phyloP scores from a whole-genome alignment of 1,140 invertebrate species.

The Aphelenchoides avenae region DNA sequence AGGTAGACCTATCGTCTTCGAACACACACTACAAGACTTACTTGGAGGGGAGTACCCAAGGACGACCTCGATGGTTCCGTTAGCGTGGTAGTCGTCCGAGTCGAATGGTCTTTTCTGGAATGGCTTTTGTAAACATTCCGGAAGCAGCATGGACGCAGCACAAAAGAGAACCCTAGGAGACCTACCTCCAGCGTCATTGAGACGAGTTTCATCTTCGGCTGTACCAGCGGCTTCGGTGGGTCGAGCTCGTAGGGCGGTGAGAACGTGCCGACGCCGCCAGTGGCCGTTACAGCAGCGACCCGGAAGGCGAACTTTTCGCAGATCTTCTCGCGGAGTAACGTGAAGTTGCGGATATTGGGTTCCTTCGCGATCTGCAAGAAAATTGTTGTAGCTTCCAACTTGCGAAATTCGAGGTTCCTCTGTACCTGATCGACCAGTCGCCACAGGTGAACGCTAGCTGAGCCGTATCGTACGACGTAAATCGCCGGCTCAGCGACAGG shows the following conservation, averaged over 20 bases:
- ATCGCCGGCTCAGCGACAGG: too few relatives aligned
- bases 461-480: too few relatives aligned
- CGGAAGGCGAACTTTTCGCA: slow-evolving; percentile 30
- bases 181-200: slow-evolving; percentile 1
- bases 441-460: not conserved
- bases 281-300: slow-evolving; percentile 20
- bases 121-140: slow-evolving; percentile 6
- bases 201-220: slow-evolving; percentile 4
- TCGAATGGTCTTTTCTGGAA: slow-evolving; percentile 20
- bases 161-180: slow-evolving; percentile 2
- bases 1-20: not conserved
- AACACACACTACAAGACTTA: not conserved
- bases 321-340: slow-evolving; percentile 4
- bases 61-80: slow-evolving; percentile 29
- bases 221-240: slow-evolving; percentile 1
- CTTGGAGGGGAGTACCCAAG: slow-evolving; percentile 11
- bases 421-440: slow-evolving; percentile 3
- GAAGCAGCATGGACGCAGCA: not conserved
- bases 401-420: not conserved
- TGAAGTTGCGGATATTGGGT: slow-evolving; percentile 12
- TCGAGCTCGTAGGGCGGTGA: not conserved
- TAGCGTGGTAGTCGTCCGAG: slow-evolving; percentile 17
- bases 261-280: slow-evolving; percentile 10
- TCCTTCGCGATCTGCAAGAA: slow-evolving; percentile 11
- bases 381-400: not conserved